These are phyloP conservation scores for Heliconius nattereri DNA, from an alignment of 1,140 invertebrate genomes.

Conservation along the genomic window DNA sequence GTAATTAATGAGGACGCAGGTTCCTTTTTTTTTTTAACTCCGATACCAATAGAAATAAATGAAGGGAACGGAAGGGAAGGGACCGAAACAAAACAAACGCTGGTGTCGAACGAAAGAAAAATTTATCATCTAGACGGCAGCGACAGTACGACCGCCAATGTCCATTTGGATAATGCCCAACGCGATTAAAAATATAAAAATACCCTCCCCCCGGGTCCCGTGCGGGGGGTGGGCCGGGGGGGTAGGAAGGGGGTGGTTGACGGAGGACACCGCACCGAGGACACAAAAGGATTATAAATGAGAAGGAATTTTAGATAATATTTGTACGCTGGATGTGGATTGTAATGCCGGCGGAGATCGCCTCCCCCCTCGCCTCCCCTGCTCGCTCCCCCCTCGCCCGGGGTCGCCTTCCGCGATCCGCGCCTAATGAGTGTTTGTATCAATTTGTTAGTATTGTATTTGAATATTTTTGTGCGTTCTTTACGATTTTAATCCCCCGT, in stretches of 20 bases:
- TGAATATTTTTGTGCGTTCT: conserved; percentile 79
- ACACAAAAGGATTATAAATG: conserved; percentile 82
- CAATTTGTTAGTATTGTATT: conserved; percentile 82
- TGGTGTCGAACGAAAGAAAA: conserved; percentile 78
- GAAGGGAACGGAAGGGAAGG: conserved; percentile 74
- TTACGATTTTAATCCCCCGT: conserved; percentile 79
- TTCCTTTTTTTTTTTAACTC: conserved; percentile 47
- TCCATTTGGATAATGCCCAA: conserved; percentile 81
- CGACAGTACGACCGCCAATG: conserved; percentile 72
- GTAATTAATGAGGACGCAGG: conserved; percentile 76
- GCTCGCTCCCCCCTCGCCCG: conserved; percentile 47
- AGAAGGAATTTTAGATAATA: conserved; percentile 82
- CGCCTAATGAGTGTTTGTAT: conserved; percentile 81
- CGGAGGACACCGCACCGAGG: conserved; percentile 78
- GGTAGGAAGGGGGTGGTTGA: conserved; percentile 53
- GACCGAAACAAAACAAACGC: conserved; percentile 75
- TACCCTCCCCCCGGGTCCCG: conserved; percentile 65
- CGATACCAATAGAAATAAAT: conserved; percentile 67
- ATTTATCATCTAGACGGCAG: conserved; percentile 79
- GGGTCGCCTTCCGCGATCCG: conserved; percentile 68
- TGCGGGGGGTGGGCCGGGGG: neutral
- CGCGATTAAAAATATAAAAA: conserved; percentile 82
- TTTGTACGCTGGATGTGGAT: conserved; percentile 81
- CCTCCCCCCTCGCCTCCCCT: conserved; percentile 43
- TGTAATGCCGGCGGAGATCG: conserved; percentile 76